These are phyloP conservation scores for Cassiopea xamachana DNA, from an alignment of 30 jellyfish, hydroid and myxozoan genomes.

Conservation along the genomic window DNA sequence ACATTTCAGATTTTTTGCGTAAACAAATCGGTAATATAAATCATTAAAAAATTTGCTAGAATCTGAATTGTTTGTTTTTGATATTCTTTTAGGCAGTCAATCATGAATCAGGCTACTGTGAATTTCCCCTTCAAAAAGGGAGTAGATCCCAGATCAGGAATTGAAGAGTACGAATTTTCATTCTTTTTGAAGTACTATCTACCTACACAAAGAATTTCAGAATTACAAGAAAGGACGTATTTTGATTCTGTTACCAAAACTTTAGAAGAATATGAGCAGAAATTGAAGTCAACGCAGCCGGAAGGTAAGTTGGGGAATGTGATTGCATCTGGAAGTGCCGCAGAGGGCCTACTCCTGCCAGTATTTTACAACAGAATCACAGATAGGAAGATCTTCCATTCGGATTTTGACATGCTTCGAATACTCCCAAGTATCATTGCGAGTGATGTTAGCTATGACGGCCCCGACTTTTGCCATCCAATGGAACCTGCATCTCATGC, in stretches of 20 bases:
- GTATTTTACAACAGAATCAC: not conserved
- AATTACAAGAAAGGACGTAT: not conserved
- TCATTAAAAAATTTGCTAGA: no score
- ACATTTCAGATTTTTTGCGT: no score
- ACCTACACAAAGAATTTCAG: not conserved
- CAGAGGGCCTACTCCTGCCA: not conserved
- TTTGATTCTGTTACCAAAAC: not conserved
- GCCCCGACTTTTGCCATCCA: not conserved
- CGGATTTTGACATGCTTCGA: not conserved
- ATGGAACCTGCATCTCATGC: not conserved
- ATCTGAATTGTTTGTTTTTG: not conserved
- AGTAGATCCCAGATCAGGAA: slow-evolving; percentile 2
- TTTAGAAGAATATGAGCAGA: not conserved
- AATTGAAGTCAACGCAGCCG: not conserved
- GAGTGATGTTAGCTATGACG: not conserved
- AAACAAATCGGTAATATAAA: no score
- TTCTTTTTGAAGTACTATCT: not conserved
- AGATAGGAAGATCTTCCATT: not conserved
- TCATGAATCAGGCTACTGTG: not conserved
- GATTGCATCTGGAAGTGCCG: not conserved
- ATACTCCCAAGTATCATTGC: not conserved
- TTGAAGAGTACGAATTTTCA: not conserved
- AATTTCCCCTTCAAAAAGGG: not conserved
- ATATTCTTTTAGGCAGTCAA: not conserved
- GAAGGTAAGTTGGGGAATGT: not conserved